Conservation (phyloP, 2,113 vertebrate genomes). For the Cyanoderma ruficeps region DNA sequence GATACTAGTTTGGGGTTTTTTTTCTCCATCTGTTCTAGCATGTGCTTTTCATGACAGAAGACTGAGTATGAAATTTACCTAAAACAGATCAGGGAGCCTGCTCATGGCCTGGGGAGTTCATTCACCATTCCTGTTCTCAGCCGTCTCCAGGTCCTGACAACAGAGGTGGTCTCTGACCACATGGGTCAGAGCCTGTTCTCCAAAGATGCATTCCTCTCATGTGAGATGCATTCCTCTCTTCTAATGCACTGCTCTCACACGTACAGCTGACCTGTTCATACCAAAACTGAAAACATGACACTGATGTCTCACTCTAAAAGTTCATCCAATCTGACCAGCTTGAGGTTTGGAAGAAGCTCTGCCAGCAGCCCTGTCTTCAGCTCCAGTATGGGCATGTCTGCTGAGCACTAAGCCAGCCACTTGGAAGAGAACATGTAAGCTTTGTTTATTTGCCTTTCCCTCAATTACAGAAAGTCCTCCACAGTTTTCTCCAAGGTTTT, state of each 20-base stretch:
- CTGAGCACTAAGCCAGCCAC: neutral
- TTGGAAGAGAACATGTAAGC: neutral
- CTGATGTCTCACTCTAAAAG: neutral
- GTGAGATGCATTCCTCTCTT: neutral
- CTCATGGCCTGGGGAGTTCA: neutral
- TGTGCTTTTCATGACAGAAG: neutral
- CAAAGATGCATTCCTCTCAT: neutral
- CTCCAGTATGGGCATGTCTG: neutral
- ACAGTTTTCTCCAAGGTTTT: neutral
- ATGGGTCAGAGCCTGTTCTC: neutral
- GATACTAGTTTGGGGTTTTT: fast-evolving
- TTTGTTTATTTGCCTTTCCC: neutral
- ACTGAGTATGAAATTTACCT: neutral
- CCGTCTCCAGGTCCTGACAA: neutral
- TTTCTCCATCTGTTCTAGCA: neutral
- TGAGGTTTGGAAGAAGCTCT: neutral
- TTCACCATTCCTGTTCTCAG: neutral
- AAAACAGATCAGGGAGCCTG: neutral
- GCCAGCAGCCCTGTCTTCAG: neutral
- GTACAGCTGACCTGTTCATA: neutral
- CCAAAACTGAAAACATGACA: neutral
- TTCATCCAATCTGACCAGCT: neutral
- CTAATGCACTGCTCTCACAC: neutral
- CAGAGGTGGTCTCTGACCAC: neutral
- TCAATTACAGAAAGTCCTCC: neutral